phyloP scores from a whole-genome alignment of 1,140 invertebrate species.

The Druon quercuslanigerum region DNA sequence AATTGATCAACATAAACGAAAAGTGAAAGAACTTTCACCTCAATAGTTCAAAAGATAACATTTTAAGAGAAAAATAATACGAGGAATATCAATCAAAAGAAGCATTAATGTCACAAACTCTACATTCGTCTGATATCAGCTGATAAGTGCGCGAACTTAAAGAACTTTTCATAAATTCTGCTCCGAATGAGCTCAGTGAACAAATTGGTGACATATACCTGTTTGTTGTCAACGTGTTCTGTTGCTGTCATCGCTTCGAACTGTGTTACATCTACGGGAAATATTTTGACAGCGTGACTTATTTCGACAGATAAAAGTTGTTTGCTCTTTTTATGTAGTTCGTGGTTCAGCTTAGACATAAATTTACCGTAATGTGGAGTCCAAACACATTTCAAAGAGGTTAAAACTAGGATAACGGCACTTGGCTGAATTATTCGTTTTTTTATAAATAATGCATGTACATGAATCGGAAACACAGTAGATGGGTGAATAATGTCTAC shows the following conservation, averaged over 20 bases:
- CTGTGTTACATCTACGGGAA: not conserved
- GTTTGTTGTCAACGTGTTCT: constrained; percentile 23
- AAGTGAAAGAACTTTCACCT: not conserved
- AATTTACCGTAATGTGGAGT: too few relatives aligned
- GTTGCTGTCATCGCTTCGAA: not conserved
- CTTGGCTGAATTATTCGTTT: not conserved
- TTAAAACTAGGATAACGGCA: not conserved
- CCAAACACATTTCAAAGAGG: not conserved
- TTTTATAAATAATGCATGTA: constrained; percentile 5
- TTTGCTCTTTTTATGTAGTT: not conserved
- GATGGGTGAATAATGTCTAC: not conserved
- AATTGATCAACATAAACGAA: not conserved
- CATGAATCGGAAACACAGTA: not conserved
- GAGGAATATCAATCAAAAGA: not conserved
- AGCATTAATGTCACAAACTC: not conserved
- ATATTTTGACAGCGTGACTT: not conserved
- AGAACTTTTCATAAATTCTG: not conserved
- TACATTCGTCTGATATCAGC: not conserved
- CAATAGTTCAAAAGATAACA: not conserved
- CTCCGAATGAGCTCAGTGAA: not conserved
- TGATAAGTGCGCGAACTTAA: not conserved
- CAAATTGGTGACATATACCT: not conserved
- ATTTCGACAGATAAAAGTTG: not conserved
- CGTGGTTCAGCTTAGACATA: too few relatives aligned
- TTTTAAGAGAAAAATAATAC: not conserved